phyloP scores from a whole-genome alignment of 2,888 invertebrate species.

The Furcula furcula region DNA sequence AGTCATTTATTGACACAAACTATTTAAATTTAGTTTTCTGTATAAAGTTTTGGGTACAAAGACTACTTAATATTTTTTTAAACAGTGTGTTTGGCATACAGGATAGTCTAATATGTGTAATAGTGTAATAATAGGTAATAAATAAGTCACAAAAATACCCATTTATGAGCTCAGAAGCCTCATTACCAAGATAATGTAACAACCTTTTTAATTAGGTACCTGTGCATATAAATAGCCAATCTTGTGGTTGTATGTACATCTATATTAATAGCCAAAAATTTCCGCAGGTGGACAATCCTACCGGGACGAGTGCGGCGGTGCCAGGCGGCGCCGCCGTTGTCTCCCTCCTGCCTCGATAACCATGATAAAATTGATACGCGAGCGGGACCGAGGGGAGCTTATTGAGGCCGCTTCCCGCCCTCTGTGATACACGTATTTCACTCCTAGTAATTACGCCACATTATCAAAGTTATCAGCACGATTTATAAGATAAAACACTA shows the following conservation, averaged over 20 bases:
- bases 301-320: slow-evolving; percentile 53
- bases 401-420: slow-evolving; percentile 37
- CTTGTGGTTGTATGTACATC: too few species aligned
- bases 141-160: too few species aligned
- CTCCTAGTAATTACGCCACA: slow-evolving; percentile 11
- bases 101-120: too few species aligned
- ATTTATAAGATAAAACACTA: slow-evolving; percentile 17
- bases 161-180: too few species aligned
- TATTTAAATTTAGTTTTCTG: too few species aligned
- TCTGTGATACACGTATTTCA: slow-evolving; percentile 26
- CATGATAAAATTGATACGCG: slow-evolving; percentile 64
- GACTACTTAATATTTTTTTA: too few species aligned
- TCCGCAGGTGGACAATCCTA: slow-evolving; percentile 37
- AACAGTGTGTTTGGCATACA: too few species aligned
- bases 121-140: too few species aligned
- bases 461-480: slow-evolving; percentile 17
- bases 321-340: slow-evolving; percentile 55
- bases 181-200: too few species aligned
- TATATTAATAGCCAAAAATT: slow-evolving; percentile 23
- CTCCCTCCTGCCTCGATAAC: slow-evolving; percentile 51
- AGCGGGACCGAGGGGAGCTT: slow-evolving; percentile 50
- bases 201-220: slow-evolving; percentile 1
- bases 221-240: slow-evolving; percentile 11
- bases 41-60: too few species aligned
- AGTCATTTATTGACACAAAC: too few species aligned